phyloP scores from a whole-genome alignment of 2,113 vertebrate genomes.

The Trogon melanurus region DNA sequence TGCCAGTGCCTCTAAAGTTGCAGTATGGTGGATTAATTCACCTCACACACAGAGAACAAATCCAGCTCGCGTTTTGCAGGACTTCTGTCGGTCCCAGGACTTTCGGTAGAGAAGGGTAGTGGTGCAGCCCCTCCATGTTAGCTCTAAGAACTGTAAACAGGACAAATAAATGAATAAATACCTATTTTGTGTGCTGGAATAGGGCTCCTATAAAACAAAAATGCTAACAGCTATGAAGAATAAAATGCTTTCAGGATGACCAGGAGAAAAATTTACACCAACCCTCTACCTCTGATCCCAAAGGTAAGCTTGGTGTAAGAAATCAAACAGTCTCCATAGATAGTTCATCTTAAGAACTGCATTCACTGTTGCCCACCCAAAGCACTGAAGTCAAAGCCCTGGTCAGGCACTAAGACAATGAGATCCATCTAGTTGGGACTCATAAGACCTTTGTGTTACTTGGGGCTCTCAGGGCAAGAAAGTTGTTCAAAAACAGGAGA shows the following conservation, averaged over 20 bases:
- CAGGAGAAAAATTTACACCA: neutral
- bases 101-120: neutral
- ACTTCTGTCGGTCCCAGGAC: neutral
- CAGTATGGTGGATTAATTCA: neutral
- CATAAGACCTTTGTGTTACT: neutral
- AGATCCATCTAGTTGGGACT: neutral
- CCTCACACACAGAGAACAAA: neutral
- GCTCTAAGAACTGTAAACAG: neutral
- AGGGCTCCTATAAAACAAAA: neutral
- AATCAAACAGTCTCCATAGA: neutral
- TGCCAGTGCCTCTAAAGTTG: neutral
- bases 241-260: neutral
- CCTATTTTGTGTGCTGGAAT: neutral
- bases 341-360: neutral
- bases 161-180: neutral
- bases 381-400: neutral
- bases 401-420: neutral
- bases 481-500: neutral
- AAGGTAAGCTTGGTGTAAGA: neutral
- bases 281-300: rapidly evolving
- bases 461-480: neutral
- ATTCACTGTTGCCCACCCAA: neutral
- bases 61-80: neutral
- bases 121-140: neutral
- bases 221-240: neutral